phyloP scores from a whole-genome alignment of 92 coral and sea anemone genomes.

The Epizoanthus scotinus region DNA sequence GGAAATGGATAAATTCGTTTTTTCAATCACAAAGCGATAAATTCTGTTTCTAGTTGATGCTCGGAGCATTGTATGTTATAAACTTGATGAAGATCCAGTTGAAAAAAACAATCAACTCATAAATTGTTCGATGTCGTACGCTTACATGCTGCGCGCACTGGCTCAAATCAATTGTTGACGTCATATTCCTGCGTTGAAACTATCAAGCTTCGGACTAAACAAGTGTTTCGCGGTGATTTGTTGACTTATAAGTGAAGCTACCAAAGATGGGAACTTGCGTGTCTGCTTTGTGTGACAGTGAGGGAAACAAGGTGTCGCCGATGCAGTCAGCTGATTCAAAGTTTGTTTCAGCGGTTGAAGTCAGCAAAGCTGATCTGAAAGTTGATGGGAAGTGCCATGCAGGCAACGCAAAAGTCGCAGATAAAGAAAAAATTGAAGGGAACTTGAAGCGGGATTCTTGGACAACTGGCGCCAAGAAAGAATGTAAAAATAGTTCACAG shows the following conservation, averaged over 20 bases:
- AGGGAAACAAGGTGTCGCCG: background rate
- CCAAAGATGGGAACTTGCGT: constrained; percentile 10
- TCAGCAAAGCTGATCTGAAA: background rate
- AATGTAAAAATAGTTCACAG: background rate
- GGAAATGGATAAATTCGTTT: too few species aligned
- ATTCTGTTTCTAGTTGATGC: too few species aligned
- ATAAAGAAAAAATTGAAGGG: background rate
- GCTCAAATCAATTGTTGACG: constrained; percentile 19
- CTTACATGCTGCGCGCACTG: background rate
- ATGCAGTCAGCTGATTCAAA: background rate
- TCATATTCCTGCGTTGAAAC: background rate
- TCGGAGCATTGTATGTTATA: too few species aligned
- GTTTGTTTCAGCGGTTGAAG: background rate
- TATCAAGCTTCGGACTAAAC: background rate
- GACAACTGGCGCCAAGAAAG: background rate
- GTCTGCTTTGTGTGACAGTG: background rate
- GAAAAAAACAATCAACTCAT: too few species aligned
- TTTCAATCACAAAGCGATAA: too few species aligned
- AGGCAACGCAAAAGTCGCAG: background rate
- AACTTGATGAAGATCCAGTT: background rate
- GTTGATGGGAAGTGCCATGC: background rate
- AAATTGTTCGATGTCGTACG: background rate
- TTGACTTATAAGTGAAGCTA: background rate
- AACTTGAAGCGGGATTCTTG: background rate
- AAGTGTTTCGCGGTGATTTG: background rate